phyloP scores from a whole-genome alignment of 2,797 vertebrate genomes.

The Petrocephalus schoutedeni region DNA sequence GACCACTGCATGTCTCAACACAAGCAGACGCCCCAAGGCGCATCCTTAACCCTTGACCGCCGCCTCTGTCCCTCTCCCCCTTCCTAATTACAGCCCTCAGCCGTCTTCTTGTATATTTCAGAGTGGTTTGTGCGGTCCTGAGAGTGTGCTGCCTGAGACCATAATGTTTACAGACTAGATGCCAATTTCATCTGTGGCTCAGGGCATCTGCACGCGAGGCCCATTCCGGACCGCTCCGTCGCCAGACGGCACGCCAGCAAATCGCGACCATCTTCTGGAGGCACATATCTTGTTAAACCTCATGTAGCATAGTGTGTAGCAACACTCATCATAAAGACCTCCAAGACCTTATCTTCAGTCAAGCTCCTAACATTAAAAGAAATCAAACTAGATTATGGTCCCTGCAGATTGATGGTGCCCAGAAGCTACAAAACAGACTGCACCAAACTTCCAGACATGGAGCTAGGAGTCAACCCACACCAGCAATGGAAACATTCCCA shows the following conservation, averaged over 20 bases:
- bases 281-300: neutral
- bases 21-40: conserved; percentile 21
- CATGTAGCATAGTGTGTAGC: neutral
- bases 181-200: neutral
- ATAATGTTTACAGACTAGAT: neutral
- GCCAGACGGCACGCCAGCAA: neutral
- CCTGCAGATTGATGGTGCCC: neutral
- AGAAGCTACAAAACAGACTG: neutral
- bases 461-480: neutral
- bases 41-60: conserved; percentile 34
- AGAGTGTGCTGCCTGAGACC: neutral
- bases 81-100: conserved; percentile 13
- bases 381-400: neutral
- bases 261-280: neutral
- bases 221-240: neutral
- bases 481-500: neutral
- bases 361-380: neutral
- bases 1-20: conserved; percentile 28
- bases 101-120: neutral
- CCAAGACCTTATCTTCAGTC: neutral
- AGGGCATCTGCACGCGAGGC: neutral
- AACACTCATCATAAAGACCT: neutral
- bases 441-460: neutral
- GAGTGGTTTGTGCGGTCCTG: neutral
- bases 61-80: neutral